Conservation (phyloP, 2,797 vertebrate genomes). For the Micrastur ruficollis region DNA sequence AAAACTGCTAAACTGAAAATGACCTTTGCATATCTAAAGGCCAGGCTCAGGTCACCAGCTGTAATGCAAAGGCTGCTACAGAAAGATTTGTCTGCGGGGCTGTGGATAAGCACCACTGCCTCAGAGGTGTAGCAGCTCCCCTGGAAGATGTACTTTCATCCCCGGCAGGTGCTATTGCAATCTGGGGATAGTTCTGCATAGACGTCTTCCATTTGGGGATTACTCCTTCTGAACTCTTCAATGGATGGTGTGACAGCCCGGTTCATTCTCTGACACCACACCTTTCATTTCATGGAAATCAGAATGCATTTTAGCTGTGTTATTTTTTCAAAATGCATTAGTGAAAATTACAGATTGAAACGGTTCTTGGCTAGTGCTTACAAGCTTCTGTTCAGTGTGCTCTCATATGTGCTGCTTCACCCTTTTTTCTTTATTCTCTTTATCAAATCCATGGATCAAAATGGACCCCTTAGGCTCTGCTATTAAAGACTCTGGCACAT, state of each 20-base stretch:
- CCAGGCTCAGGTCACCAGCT: neutral
- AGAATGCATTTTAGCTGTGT: neutral
- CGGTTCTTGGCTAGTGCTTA: neutral
- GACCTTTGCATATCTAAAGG: neutral
- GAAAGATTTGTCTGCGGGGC: neutral
- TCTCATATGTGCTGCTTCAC: neutral
- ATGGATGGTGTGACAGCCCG: neutral
- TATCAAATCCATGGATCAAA: neutral
- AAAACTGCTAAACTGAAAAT: neutral
- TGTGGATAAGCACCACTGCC: neutral
- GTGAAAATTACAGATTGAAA: neutral
- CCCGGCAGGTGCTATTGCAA: neutral
- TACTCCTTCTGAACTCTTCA: neutral
- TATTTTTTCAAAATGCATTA: neutral
- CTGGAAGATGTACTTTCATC: neutral
- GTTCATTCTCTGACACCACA: neutral
- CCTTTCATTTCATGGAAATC: neutral
- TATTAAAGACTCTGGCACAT: neutral
- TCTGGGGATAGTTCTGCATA: neutral
- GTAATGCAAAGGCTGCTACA: neutral
- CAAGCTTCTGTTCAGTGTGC: neutral
- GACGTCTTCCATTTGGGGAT: neutral
- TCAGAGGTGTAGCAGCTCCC: neutral
- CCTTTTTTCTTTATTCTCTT: neutral
- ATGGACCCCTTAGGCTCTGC: neutral